Percentiles rank a stretch among this genome's conserved stretches.
phyloP scores from a whole-genome alignment of 2,888 invertebrate genomes.

The Phalera bucephala region DNA sequence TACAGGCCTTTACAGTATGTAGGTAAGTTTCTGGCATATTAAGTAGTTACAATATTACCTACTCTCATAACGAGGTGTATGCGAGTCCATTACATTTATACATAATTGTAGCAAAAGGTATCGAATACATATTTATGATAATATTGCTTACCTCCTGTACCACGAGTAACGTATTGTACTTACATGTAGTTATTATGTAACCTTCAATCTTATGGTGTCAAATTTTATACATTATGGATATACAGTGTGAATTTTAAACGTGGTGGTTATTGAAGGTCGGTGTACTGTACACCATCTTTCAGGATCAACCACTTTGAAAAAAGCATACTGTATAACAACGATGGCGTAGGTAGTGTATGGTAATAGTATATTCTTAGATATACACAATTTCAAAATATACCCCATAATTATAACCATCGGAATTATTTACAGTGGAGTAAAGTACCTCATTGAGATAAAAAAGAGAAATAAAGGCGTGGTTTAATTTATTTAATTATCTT shows the following conservation, averaged over 20 bases:
- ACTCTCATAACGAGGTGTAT: conserved; percentile 50
- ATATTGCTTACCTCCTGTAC: conserved; percentile 69
- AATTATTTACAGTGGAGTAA: conserved; percentile 36
- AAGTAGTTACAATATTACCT: conserved; percentile 46
- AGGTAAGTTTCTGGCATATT: conserved; percentile 63
- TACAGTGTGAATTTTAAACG: too few relatives aligned
- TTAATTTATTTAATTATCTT: conserved; percentile 7
- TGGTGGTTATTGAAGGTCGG: too few relatives aligned
- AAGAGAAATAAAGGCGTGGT: conserved; percentile 11
- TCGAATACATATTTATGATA: conserved; percentile 51
- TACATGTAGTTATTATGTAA: conserved; percentile 21
- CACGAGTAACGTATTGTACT: conserved; percentile 57
- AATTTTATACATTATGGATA: conserved; percentile 58
- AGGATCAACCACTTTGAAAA: too few relatives aligned
- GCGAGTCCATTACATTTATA: conserved; percentile 56
- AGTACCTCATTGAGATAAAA: conserved; percentile 2
- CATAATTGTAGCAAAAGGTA: conserved; percentile 51
- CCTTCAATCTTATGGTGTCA: conserved; percentile 30
- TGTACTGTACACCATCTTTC: too few relatives aligned
- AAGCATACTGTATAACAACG: conserved; percentile 22
- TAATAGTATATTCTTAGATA: conserved; percentile 19
- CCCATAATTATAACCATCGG: conserved; percentile 30
- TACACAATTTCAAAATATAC: conserved; percentile 33
- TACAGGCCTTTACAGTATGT: conserved; percentile 74
- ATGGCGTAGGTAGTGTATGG: conserved; percentile 32